phyloP scores from a whole-genome alignment of 1,140 invertebrate genomes.

The Drosophila littoralis region DNA sequence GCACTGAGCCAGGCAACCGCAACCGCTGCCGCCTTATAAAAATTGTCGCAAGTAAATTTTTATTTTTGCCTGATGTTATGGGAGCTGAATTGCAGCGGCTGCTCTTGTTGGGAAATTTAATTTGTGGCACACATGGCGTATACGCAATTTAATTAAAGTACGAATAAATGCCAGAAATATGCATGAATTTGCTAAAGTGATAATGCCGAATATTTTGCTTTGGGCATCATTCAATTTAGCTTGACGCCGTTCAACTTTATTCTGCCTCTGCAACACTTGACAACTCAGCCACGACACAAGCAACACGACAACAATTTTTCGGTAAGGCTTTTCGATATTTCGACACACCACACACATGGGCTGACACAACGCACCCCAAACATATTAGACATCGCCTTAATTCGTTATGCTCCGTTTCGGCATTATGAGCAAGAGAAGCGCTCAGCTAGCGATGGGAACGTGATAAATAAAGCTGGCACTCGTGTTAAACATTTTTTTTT shows the following conservation, averaged over 20 bases:
- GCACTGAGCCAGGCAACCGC: conserved; percentile 40
- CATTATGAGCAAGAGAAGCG: conserved; percentile 1
- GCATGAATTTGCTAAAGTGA: conserved; percentile 4
- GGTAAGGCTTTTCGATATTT: conserved; percentile 4
- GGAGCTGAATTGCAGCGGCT: conserved; percentile 22
- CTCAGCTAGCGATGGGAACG: conserved; percentile 3
- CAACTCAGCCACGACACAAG: not conserved
- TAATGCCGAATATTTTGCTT: not conserved
- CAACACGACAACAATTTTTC: conserved; percentile 16
- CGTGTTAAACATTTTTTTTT: too few species aligned
- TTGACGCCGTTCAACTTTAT: not conserved
- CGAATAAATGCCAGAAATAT: conserved; percentile 11
- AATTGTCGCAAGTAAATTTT: conserved; percentile 61
- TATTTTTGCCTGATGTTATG: conserved; percentile 41
- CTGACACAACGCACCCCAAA: not conserved
- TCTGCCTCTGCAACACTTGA: too few species aligned
- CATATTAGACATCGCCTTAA: not conserved
- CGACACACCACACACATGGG: not conserved
- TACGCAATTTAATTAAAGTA: conserved; percentile 54
- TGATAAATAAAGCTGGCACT: not conserved
- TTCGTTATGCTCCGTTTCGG: conserved; percentile 20
- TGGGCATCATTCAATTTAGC: conserved; percentile 7
- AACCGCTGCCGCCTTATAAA: conserved; percentile 40
- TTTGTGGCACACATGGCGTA: conserved; percentile 55
- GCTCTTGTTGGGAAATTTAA: conserved; percentile 52